phyloP scores from a whole-genome alignment of 2,888 invertebrate species.

The Tetrapedia diversipes region DNA sequence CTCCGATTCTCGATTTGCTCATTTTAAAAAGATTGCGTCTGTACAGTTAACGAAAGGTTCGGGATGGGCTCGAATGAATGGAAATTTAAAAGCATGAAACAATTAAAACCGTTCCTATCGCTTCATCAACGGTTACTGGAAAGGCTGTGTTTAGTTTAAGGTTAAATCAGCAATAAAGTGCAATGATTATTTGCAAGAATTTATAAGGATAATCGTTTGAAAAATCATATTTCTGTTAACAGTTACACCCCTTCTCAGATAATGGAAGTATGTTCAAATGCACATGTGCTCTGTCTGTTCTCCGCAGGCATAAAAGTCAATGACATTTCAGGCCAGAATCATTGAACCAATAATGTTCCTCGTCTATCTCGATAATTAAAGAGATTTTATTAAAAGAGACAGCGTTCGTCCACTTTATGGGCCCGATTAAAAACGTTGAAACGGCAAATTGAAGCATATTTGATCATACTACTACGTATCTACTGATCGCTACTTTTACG shows the following conservation, averaged over 20 bases:
- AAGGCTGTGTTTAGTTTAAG: not conserved
- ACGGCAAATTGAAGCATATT: not conserved
- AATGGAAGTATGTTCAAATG: conserved; percentile 5
- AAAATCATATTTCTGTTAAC: no score
- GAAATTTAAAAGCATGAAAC: conserved; percentile 14
- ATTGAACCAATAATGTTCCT: conserved; percentile 12
- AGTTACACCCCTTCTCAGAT: conserved; percentile 10
- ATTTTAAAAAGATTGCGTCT: not conserved
- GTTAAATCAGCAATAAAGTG: not conserved
- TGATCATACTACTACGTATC: no score
- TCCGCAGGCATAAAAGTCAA: conserved; percentile 3
- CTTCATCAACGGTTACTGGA: not conserved
- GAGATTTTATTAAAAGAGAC: conserved; percentile 11
- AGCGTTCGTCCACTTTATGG: not conserved
- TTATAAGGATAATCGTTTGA: no score
- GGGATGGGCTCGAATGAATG: not conserved
- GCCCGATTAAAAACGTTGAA: not conserved
- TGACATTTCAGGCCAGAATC: conserved; percentile 27
- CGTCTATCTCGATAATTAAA: conserved; percentile 19
- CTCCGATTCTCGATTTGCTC: conserved; percentile 8
- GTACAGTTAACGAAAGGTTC: conserved; percentile 22
- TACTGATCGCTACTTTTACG: no score
- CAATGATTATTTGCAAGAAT: no score
- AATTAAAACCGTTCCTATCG: conserved; percentile 11
- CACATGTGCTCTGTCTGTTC: conserved; percentile 7